Conservation (phyloP, 2,888 invertebrate species). For the Eurytoma adleriae region DNA sequence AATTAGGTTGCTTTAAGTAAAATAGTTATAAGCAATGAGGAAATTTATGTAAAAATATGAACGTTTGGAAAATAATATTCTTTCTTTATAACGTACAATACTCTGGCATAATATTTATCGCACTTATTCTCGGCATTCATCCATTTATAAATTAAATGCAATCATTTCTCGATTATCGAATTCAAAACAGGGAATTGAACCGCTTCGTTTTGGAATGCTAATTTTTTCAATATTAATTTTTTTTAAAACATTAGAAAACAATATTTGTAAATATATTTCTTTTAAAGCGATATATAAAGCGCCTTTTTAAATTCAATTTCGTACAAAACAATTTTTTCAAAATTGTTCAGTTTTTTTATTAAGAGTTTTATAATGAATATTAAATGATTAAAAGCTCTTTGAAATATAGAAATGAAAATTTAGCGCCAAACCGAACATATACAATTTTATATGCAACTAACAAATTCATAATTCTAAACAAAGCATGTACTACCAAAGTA, state of each 20-base stretch:
- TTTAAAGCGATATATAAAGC: slow-evolving; percentile 40
- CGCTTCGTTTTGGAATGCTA: slow-evolving; percentile 50
- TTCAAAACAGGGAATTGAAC: slow-evolving; percentile 52
- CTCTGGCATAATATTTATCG: slow-evolving; percentile 40
- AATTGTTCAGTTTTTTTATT: slow-evolving; percentile 35
- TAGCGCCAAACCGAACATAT: slow-evolving; percentile 9
- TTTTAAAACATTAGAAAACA: slow-evolving; percentile 40
- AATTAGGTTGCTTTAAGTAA: slow-evolving; percentile 49
- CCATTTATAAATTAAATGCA: slow-evolving; percentile 56
- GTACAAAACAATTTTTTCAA: slow-evolving; percentile 51
- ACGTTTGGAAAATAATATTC: slow-evolving; percentile 53
- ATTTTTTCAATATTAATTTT: slow-evolving; percentile 36
- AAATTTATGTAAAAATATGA: slow-evolving; percentile 55
- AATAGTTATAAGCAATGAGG: slow-evolving; percentile 53
- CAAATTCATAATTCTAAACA: slow-evolving; percentile 49
- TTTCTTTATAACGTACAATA: slow-evolving; percentile 51
- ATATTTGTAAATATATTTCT: slow-evolving; percentile 21
- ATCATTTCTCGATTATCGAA: slow-evolving; percentile 48
- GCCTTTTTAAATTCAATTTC: slow-evolving; percentile 20
- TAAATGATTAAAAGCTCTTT: slow-evolving; percentile 17
- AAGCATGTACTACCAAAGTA: slow-evolving; percentile 35
- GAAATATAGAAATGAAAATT: slow-evolving; percentile 18
- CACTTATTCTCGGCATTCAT: slow-evolving; percentile 51
- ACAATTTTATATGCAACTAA: slow-evolving; percentile 39
- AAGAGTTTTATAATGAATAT: slow-evolving; percentile 8